Percentiles rank a stretch among this genome's conserved stretches.
Evolutionary conservation across 2,113 vertebrate species (phyloP).

Genomic region (Phylloscopus trochilus): DNA sequence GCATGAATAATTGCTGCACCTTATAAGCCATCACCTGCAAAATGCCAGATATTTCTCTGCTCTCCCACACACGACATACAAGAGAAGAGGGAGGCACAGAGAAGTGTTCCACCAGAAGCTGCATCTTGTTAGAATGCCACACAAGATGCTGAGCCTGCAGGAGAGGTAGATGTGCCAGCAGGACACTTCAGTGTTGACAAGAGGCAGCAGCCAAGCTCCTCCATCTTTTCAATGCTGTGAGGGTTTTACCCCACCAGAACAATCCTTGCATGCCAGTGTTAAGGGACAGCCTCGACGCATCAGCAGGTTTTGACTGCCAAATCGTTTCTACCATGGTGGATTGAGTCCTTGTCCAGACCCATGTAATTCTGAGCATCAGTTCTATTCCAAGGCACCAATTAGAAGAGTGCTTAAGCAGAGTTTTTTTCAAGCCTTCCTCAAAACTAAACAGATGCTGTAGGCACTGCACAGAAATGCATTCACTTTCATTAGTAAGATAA

Average conservation of each 20-base stretch:
- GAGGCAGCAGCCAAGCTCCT: neutral
- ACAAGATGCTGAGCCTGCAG: neutral
- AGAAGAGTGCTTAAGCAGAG: neutral
- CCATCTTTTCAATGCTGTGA: neutral
- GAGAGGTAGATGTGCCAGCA: neutral
- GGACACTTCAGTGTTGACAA: neutral
- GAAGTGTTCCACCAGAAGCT: neutral
- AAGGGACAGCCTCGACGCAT: neutral
- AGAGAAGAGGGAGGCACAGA: neutral
- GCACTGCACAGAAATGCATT: neutral
- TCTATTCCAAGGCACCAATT: neutral
- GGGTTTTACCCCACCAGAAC: neutral
- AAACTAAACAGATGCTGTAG: neutral
- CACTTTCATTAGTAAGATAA: neutral
- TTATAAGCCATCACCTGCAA: neutral
- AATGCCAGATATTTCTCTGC: neutral
- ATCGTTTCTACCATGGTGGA: too few relatives aligned
- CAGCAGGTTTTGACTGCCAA: neutral
- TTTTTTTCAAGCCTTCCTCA: neutral
- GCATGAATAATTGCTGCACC: neutral
- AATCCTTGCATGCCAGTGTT: neutral
- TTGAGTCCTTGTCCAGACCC: neutral
- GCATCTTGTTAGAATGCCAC: neutral
- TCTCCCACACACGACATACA: neutral
- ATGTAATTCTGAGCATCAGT: neutral